These are phyloP conservation scores for Ochotona curzoniae DNA, from an alignment of 2,113 vertebrate genomes.

Conservation along the genomic window DNA sequence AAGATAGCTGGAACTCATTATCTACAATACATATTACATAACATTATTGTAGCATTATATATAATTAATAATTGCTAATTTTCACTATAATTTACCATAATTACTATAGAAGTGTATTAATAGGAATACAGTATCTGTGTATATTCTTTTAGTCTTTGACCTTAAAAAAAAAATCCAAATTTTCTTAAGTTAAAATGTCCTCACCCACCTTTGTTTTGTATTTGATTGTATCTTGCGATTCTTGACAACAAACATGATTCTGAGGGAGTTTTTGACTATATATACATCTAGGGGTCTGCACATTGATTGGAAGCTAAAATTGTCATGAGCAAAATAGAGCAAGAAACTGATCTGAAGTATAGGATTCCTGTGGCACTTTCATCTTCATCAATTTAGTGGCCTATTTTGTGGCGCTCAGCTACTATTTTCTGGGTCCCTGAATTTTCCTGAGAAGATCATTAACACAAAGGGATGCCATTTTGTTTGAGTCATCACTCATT, in stretches of 20 bases:
- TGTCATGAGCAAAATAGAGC: neutral
- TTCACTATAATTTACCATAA: neutral
- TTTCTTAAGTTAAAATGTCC: neutral
- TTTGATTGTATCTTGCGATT: neutral
- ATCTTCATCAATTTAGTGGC: neutral
- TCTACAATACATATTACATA: neutral
- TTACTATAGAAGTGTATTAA: neutral
- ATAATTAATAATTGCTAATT: neutral
- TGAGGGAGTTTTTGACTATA: too few relatives aligned
- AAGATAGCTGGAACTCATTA: neutral
- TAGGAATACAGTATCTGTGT: neutral
- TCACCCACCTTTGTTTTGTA: neutral
- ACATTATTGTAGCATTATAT: neutral
- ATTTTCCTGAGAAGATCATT: slow-evolving; percentile 17
- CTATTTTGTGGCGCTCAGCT: neutral
- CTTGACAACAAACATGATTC: neutral
- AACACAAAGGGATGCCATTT: neutral
- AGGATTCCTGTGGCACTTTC: neutral
- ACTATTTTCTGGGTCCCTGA: neutral
- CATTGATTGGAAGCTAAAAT: neutral
- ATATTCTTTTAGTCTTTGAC: neutral
- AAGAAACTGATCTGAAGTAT: neutral
- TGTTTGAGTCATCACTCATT: neutral
- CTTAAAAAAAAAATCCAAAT: neutral
- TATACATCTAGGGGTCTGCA: neutral